Conservation (phyloP, 2,888 invertebrate genomes). For the Agrotis segetum region DNA sequence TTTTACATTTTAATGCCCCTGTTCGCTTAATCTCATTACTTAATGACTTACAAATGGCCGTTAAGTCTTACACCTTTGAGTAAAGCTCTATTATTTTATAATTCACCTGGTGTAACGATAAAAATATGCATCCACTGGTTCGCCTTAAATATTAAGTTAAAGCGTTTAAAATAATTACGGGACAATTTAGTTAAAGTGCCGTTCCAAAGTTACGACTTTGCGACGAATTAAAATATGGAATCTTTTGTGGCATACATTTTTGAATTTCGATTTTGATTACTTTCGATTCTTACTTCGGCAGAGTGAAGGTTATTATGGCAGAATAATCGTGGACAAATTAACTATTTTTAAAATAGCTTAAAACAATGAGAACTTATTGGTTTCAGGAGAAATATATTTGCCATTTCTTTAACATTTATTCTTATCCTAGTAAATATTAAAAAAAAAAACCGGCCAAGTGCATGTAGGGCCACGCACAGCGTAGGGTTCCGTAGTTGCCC, state of each 20-base stretch:
- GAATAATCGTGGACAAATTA: too few relatives aligned
- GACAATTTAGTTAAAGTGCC: conserved; percentile 81
- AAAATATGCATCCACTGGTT: conserved; percentile 83
- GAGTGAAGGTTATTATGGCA: too few relatives aligned
- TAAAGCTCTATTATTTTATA: conserved; percentile 80
- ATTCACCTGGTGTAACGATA: conserved; percentile 77
- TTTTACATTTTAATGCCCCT: not conserved
- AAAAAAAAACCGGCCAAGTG: too few relatives aligned
- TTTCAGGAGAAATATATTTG: conserved; percentile 9
- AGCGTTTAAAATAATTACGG: conserved; percentile 90
- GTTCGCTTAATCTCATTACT: not conserved
- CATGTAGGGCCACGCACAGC: too few relatives aligned
- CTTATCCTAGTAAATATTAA: not conserved
- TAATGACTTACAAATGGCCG: conserved; percentile 37
- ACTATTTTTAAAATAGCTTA: too few relatives aligned
- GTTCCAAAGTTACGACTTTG: conserved; percentile 61
- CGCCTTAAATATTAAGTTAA: conserved; percentile 87
- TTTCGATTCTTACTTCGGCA: too few relatives aligned
- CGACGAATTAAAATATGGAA: conserved; percentile 1
- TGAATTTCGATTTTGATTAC: not conserved
- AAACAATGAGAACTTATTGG: not conserved
- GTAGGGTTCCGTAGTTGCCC: too few relatives aligned
- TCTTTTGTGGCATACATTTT: rapidly evolving
- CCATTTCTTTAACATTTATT: conserved; percentile 9
- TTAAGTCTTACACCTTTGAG: conserved; percentile 76